Base-by-base conservation (phyloP, 2,888 invertebrate species). In the Chaetogeoica ovagalla region DNA sequence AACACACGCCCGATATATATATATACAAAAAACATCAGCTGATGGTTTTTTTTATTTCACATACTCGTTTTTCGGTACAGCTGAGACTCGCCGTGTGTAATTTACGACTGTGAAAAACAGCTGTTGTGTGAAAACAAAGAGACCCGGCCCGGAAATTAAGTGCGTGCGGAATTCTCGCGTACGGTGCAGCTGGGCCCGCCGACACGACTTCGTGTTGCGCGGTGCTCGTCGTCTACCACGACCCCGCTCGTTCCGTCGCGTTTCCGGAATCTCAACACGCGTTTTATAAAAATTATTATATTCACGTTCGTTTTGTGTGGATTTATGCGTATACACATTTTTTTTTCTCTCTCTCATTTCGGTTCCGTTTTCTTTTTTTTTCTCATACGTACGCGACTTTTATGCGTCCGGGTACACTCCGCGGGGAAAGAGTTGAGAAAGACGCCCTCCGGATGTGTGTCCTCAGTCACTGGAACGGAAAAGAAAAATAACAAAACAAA, bases 121-220 rank as follows among this genome's bases (percentile, higher is more conserved):
- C 68, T 76, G 76, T 76, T 76, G 76, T 57, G 74, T 66, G 75
- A 75, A 75, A 75, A 75, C 75, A 75, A 75, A 75, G 75, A 66
- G 43, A 66, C 57, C 23, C 43, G 66, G 75, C 57, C 75, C 75
- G 75, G 75, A 75, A 75, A 75, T 75, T 30, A 30, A 30, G 30
- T 30, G 30, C 57, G 55, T 66, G 57, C 65, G 75, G 57, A 59
- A 75, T 75, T 75, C n/a, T n/a, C 66, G 65, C 66, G 43, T 2
- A 17, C 17, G 48, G 7, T 11, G 75, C 75, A 75, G 66, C 75
- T 59, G 75, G 63, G 11, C 23, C 75, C 57, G 23, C 23, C 15
- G 15, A 11, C 13, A 13, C 48, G 30, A 30, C 30, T 30, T 30
- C 4, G 30, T 30, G 30, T 30, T 30, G 30, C 60, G 59, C 60